Base-by-base conservation (phyloP, 92 coral and sea anemone species). In the Parazoanthus darwini region DNA sequence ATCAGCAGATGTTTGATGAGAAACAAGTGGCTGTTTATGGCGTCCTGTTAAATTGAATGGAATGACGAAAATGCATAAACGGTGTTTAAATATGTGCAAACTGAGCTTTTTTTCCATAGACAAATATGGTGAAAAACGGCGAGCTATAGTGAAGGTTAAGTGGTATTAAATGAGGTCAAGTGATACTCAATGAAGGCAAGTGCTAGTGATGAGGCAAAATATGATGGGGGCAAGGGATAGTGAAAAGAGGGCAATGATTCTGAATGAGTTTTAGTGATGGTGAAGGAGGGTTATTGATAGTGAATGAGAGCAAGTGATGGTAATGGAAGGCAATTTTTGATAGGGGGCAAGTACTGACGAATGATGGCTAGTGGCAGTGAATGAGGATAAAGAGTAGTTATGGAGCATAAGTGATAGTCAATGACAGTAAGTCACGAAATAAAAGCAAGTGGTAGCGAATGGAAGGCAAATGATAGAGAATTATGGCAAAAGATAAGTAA, bases 1-100 rank as follows among this genome's bases (percentile, higher is more conserved):
- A 97, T 97, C 90, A 97, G 92, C 5, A 97, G 90, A 82, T 97
- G 99, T 75, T 97, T 97, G 86, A 97, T 97, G 29, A 97, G 85
- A 91, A 97, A 97, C 80, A 97, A 35, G 81, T 97, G 93, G 66
- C 99, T 98, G 86, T 97, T 97, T 88, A 95, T 95, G 25, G 99
- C 95, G 88, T 96, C 99, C 99, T 96, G 88, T 48, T 38, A 66
- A 4, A 65, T 44, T 5, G 2, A 15, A 82, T 3, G n/a, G 37
- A 67, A 51, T 29, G 26, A 51, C 6, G 39, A 7, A 79, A 79
- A 15, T 4, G 9, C n/a, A 9, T 23, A 37, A 11, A 16, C 0
- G 15, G 46, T 74, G 59, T 54, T 13, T 11, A 11, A 54, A 63
- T 25, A 1, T 23, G 42, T 39, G 4, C 42, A 0, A 4, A 4